Conservation (phyloP, 2,113 vertebrate species). For the Pteropus alecto region DNA sequence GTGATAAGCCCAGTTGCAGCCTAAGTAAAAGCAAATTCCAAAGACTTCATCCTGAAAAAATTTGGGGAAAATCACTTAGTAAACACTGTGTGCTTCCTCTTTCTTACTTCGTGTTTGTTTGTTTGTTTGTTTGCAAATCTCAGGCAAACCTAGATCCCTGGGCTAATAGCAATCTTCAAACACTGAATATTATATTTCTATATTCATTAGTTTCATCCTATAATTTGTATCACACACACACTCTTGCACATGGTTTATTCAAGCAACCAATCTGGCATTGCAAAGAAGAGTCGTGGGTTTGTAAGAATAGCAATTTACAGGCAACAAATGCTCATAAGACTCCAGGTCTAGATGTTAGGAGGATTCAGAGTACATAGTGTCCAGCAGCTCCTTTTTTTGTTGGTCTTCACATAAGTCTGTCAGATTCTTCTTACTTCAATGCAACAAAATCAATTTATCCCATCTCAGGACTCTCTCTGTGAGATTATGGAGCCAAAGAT, state of each 20-base stretch:
- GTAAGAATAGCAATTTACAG: not conserved
- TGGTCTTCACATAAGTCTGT: not conserved
- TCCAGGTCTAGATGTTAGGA: not conserved
- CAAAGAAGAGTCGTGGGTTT: not conserved
- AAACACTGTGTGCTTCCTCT: not conserved
- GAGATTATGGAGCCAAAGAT: not conserved
- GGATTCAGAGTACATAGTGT: not conserved
- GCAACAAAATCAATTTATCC: not conserved
- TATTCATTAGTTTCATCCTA: not conserved
- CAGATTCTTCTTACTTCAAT: not conserved
- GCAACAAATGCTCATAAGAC: not conserved
- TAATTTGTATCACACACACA: not conserved
- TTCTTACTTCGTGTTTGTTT: not conserved
- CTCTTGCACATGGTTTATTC: not conserved
- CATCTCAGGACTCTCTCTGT: not conserved
- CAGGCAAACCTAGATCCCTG: not conserved
- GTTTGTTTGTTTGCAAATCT: not conserved
- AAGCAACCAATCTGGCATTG: not conserved
- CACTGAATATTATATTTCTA: not conserved
- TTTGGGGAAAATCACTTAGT: too few relatives aligned
- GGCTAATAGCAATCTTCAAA: not conserved
- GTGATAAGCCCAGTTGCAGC: not conserved
- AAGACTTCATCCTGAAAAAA: not conserved
- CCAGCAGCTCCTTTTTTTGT: not conserved
- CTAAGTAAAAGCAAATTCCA: not conserved